Conservation (phyloP, 2,113 vertebrate genomes). For the Conger conger region DNA sequence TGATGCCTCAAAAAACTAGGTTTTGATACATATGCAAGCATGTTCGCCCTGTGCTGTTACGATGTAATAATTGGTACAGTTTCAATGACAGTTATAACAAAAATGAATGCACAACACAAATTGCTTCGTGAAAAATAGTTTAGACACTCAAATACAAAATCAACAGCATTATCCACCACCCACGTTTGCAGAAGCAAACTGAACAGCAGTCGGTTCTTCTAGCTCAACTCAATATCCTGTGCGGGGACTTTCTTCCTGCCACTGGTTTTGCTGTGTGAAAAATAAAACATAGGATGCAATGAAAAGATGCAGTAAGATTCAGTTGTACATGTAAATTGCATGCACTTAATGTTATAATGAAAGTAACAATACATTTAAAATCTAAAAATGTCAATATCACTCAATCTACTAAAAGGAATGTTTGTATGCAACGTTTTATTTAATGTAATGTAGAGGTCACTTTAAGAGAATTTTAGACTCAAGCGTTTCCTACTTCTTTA, state of each 20-base stretch:
- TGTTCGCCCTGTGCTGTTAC: neutral
- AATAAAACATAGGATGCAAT: neutral
- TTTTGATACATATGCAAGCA: neutral
- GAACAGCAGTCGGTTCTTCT: neutral
- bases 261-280: neutral
- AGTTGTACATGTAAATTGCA: too few species aligned
- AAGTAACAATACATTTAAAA: neutral
- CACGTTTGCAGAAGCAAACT: neutral
- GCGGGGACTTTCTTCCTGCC: slow-evolving; percentile 22
- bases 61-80: neutral
- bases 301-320: neutral
- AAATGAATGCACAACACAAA: neutral
- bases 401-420: too few species aligned
- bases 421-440: too few species aligned
- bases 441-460: neutral
- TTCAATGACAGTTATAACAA: neutral
- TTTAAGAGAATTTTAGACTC: neutral
- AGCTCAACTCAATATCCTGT: slow-evolving; percentile 11
- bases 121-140: neutral
- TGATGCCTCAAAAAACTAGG: neutral
- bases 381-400: neutral
- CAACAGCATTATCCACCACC: neutral
- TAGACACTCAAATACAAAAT: neutral
- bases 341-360: neutral
- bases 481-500: slow-evolving; percentile 36